These are phyloP conservation scores for Tarsius wallacei DNA, from an alignment of 2,797 vertebrate species.

Conservation along the genomic window DNA sequence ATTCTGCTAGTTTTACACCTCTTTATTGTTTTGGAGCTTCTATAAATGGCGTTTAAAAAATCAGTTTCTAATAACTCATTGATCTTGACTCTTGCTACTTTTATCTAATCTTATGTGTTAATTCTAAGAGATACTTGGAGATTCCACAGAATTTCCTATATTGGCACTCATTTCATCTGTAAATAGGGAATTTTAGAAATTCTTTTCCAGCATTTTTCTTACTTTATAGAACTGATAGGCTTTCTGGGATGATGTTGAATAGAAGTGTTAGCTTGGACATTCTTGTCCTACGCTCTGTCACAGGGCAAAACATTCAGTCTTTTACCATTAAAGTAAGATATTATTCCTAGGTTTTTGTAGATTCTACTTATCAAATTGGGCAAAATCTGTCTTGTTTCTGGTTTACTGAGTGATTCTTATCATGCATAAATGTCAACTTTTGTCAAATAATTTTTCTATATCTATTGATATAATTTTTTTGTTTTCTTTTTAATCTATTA, in stretches of 20 bases:
- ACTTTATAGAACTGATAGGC: too few relatives aligned
- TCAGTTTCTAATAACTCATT: background rate
- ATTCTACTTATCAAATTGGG: too few relatives aligned
- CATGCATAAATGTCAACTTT: background rate
- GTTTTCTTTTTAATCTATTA: background rate
- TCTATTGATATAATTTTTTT: background rate
- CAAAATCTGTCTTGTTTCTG: background rate
- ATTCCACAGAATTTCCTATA: background rate
- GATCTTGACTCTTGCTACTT: background rate
- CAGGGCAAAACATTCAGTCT: too few relatives aligned
- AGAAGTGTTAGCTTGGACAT: accelerated
- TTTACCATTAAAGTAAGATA: too few relatives aligned
- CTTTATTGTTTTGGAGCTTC: background rate
- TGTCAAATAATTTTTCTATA: slow-evolving; percentile 2
- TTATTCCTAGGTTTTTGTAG: background rate
- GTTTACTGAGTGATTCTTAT: background rate
- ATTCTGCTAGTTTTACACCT: too few relatives aligned
- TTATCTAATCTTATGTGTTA: background rate
- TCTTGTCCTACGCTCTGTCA: too few relatives aligned
- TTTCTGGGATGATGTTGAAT: background rate
- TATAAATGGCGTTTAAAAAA: background rate
- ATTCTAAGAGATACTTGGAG: too few relatives aligned
- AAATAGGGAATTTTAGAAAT: too few relatives aligned
- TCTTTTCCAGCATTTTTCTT: too few relatives aligned
- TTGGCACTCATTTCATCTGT: accelerated